phyloP scores from a whole-genome alignment of 2,113 vertebrate species.

The Ptilorrhoa leucosticta region DNA sequence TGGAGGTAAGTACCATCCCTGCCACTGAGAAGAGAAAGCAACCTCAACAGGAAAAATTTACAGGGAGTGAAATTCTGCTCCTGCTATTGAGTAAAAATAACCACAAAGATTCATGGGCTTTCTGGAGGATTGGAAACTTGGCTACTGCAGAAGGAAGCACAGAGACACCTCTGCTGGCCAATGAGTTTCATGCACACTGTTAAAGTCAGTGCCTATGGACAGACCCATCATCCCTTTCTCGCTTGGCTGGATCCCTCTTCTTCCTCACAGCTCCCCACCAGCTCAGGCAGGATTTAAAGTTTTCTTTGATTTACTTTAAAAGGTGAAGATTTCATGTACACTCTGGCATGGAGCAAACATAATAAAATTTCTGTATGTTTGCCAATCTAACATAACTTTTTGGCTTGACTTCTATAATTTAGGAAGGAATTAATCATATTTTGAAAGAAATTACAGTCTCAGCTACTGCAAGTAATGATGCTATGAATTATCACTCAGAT shows the following conservation, averaged over 20 bases:
- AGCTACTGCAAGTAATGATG: slow-evolving; percentile 53
- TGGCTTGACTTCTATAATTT: slow-evolving; percentile 3
- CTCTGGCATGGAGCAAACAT: not conserved
- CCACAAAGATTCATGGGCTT: not conserved
- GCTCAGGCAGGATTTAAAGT: not conserved
- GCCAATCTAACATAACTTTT: not conserved
- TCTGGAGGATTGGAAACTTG: not conserved
- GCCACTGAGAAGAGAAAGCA: not conserved
- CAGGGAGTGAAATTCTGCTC: not conserved
- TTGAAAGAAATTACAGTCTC: slow-evolving; percentile 56
- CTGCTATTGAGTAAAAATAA: not conserved
- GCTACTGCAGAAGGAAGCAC: not conserved
- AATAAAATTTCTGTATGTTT: slow-evolving; percentile 16
- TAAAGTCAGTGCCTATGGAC: not conserved
- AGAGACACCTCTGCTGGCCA: not conserved
- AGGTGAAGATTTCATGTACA: not conserved
- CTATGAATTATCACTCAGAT: slow-evolving; percentile 22
- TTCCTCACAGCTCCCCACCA: not conserved
- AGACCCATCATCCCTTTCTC: not conserved
- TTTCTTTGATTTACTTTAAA: not conserved
- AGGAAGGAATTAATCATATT: slow-evolving; percentile 37
- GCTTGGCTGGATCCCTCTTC: too few species aligned
- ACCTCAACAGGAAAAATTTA: not conserved
- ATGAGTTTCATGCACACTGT: not conserved
- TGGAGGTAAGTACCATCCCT: not conserved